Base-by-base conservation (phyloP, 2,888 invertebrate species). In the Lasioglossum lativentre region DNA sequence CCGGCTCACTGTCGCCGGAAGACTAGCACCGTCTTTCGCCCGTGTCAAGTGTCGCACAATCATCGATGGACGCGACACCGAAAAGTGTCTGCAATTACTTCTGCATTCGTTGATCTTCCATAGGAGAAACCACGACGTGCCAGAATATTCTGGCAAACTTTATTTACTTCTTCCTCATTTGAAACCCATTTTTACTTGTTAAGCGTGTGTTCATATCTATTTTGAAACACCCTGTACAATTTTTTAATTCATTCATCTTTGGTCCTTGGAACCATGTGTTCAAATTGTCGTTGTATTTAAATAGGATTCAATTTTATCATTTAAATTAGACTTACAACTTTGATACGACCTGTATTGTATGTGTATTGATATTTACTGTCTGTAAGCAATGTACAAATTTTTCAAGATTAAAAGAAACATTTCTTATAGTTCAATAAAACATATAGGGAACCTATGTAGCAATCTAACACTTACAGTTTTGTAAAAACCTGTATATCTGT, bases 1-100 rank as follows among this genome's bases (percentile, higher is more conserved):
- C 79, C 82, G 27, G 14, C 52, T 68, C 82, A 12, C 8, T 59
- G 47, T 75, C 56, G 52, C 63, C 68, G 85, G 52, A 63, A 74
- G 38, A 45, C 75, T 45, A 30, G 34, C 34, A 34, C 34, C 34
- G 40, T 81, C 73, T 63, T 56, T 30, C n/a, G 27, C 27, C 16
- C 4, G 71, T 42, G 59, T 75, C 76, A 38, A 70, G 68, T 45
- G 47, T 40, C 70, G 34, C 27, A 3, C 66, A 38, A 68, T 19
- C 27, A 14, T 56, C n/a, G 52, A 45, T 19, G 66, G 23, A 19
- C 10, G 12, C n/a, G 52, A 80, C 30, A 74, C 74, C 27, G 14
- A 66, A n/a, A 47, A 52, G 30, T 66, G 56, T 19, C 68, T 1
- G 14, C 10, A n/a, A 56, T 74, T 30, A 4, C 34, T 56, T 42